Evolutionary conservation across 1,140 invertebrate genomes (phyloP), one percentile per base, ranked within the genome.

Genomic region (Drosophila rufa): DNA sequence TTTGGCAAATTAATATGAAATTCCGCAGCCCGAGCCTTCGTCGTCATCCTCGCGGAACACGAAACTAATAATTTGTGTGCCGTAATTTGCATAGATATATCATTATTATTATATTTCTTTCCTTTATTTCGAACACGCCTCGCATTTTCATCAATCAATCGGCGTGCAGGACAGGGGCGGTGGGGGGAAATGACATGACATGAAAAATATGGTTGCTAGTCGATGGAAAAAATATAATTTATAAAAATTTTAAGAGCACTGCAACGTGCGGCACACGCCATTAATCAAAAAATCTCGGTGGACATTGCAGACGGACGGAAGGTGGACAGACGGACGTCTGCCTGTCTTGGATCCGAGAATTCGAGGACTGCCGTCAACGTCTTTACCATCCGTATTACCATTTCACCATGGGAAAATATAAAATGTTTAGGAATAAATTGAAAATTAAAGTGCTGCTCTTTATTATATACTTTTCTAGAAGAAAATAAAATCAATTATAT

Each of bases 31-130:
- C 30, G 64, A 19, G n/a, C 3, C 60, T 14, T 4, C 64, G 47
- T 33, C 56, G 58, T 64, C 70, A 43, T 62, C 58, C 70, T 47
- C 70, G 70, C 53, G 45, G 58, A 81, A 78, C 80, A 80, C 57
- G 80, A 84, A 90, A 90, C 85, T 84, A 84, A 90, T 90, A 78
- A 87, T 81, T 90, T 77, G 46, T 81, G 80, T 78, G 56, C 45
- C 68, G 74, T 69, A 89, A 89, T 90, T 89, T 89, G 84, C 84
- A 89, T 90, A 89, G 85, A 89, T 89, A 80, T 81, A 89, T 89
- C 85, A 89, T 89, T 89, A 90, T 90, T 87, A 89, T 83, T 80
- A 74, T 76, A 83, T 83, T 79, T 82, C 66, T 79, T 78, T 64
- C 43, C 47, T 43, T 55, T 68, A 68, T 80, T 74, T 70, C 59